Conservation (phyloP, 2,113 vertebrate genomes). For the Lathamus discolor region DNA sequence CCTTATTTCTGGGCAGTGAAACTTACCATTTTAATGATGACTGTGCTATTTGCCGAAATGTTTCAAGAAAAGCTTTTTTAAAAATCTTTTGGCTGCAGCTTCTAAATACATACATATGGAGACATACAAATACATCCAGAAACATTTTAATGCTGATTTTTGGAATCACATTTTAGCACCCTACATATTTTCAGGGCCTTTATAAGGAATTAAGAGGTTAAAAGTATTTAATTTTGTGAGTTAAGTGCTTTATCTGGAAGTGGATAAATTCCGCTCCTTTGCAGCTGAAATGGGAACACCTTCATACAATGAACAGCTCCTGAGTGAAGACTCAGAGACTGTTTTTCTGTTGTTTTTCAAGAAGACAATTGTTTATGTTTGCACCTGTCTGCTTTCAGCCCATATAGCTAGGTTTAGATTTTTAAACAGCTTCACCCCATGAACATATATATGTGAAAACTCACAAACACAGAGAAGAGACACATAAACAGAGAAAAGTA, state of each 20-base stretch:
- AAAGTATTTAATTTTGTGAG: neutral
- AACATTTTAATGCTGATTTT: conserved; percentile 5
- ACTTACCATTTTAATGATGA: conserved; percentile 23
- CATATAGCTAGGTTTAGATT: neutral
- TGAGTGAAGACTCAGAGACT: neutral
- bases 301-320: neutral
- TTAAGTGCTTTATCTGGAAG: neutral
- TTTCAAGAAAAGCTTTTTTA: neutral
- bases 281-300: neutral
- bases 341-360: neutral
- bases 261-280: neutral
- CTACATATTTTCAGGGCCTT: neutral
- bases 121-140: neutral
- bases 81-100: neutral
- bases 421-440: neutral
- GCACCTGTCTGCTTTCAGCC: neutral
- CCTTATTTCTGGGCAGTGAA: conserved; percentile 24
- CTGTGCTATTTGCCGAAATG: neutral
- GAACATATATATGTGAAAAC: neutral
- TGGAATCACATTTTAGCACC: neutral
- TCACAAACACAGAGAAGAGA: neutral
- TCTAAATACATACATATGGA: neutral
- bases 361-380: neutral
- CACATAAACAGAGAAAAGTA: neutral
- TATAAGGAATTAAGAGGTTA: neutral